These are phyloP conservation scores for Oreohelix idahoensis DNA, from an alignment of 1,140 invertebrate genomes.

Conservation along the genomic window DNA sequence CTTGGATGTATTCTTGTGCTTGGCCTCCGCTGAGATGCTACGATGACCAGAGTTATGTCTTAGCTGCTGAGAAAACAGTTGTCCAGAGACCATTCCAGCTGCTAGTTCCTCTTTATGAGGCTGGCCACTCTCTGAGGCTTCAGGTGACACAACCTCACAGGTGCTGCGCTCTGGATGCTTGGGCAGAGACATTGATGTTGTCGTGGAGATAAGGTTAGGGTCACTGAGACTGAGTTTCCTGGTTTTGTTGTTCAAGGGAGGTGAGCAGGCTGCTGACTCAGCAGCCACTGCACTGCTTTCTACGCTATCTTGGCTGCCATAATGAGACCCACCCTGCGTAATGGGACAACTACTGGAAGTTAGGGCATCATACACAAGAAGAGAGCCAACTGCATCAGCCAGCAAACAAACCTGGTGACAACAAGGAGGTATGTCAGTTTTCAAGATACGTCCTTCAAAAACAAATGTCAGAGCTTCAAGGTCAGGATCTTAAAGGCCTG, in stretches of 20 bases:
- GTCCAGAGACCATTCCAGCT: no score
- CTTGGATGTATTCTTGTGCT: conserved; percentile 32
- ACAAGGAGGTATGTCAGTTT: background rate
- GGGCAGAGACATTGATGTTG: conserved; percentile 4
- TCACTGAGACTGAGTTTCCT: conserved; percentile 55
- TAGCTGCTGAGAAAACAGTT: conserved; percentile 6
- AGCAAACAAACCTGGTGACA: conserved; percentile 77
- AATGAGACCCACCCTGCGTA: conserved; percentile 51
- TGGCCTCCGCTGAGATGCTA: conserved; percentile 37
- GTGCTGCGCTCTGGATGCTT: conserved; percentile 46
- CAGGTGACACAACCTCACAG: conserved; percentile 49
- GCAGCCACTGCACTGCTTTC: no score
- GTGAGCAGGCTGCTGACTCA: conserved; percentile 1
- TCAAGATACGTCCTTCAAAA: no score
- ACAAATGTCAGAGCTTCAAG: no score
- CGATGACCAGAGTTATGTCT: conserved; percentile 41
- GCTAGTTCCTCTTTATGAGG: background rate
- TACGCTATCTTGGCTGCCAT: conserved; percentile 62
- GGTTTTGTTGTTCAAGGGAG: background rate
- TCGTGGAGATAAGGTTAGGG: conserved; percentile 48
- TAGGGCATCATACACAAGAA: conserved; percentile 92
- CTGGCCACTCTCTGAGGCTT: conserved; percentile 15
- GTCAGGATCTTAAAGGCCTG: no score
- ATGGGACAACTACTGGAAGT: conserved; percentile 73
- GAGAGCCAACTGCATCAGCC: conserved; percentile 89